Base-by-base conservation (phyloP, 1,140 invertebrate genomes). In the Micrasema longulum region DNA sequence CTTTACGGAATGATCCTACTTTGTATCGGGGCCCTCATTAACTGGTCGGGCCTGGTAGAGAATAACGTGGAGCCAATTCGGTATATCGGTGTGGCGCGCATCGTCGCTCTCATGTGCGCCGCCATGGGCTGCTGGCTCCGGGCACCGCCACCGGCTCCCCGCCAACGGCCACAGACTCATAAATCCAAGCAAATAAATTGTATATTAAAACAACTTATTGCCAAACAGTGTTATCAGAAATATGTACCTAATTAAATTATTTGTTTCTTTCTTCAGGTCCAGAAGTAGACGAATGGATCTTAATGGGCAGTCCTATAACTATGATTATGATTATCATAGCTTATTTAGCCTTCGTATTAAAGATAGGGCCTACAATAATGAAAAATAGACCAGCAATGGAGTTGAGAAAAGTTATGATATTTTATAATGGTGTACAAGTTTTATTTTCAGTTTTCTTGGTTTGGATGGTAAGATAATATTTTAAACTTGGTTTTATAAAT, bases 111-210 rank as follows among this genome's bases (percentile, higher is more conserved):
- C 73, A 91, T 93, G 73, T 91, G 90, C 78, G 87, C 89, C 48
- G 91, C 91, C 22, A 91, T 93, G 89, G 92, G 90, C 78, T 91
- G 91, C 77, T 93, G 91, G 91, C 84, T 92, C 73, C 88, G 89
- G 78, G 85, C 88, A 65, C 89, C n/a, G n/a, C n/a, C n/a, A n/a
- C n/a, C 89, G 12, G 86, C 87, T 41, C 77, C 83, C 55, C 79
- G 83, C 72, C 82, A 83, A 41, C 80, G 80, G 74, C 81, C 83
- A 73, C 81, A 82, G 64, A 82, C 82, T 66, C 83, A 85, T 75
- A n/a, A n/a, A n/a, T n/a, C n/a, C 14, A 41, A 2, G 7, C 16
- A 50, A 18, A 5, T 10, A 6, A 0, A 20, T 18, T 10, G 0
- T 20, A 10, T 20, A 50, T 20, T 5, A 18, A 10, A 50, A 20